Percentiles rank a stretch among this genome's conserved stretches.
phyloP scores from a whole-genome alignment of 2,113 vertebrate genomes.

The Macrotus californicus region DNA sequence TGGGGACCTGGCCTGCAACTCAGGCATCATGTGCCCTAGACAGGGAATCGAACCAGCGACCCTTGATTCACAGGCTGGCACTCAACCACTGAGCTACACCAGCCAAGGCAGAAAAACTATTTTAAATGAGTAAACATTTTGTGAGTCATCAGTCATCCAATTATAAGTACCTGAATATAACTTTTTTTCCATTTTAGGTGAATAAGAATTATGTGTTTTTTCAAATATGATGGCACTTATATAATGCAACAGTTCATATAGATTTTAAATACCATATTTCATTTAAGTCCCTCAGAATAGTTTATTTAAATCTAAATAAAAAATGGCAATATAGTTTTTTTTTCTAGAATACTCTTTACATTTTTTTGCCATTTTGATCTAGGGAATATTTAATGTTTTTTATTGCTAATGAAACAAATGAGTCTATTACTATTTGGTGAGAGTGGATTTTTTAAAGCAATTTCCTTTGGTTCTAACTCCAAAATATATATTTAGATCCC shows the following conservation, averaged over 20 bases:
- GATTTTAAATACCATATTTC: neutral
- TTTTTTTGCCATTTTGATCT: neutral
- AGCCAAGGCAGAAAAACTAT: no score
- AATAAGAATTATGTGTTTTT: neutral
- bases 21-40: no score
- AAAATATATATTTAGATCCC: neutral
- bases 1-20: no score
- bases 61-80: no score
- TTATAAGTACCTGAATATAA: neutral
- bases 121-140: constrained; percentile 3
- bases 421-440: neutral
- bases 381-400: neutral
- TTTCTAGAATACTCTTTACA: neutral
- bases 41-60: no score
- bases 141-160: constrained; percentile 23
- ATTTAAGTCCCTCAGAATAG: neutral
- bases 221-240: neutral
- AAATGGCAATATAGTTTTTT: neutral
- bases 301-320: constrained; percentile 35
- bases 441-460: neutral
- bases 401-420: neutral
- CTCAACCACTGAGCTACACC: no score
- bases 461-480: neutral
- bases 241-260: neutral
- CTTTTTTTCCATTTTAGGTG: neutral